Evolutionary conservation across 2,113 vertebrate genomes (phyloP), one percentile per base, ranked within the genome.

Genomic region (Perccottus glenii): DNA sequence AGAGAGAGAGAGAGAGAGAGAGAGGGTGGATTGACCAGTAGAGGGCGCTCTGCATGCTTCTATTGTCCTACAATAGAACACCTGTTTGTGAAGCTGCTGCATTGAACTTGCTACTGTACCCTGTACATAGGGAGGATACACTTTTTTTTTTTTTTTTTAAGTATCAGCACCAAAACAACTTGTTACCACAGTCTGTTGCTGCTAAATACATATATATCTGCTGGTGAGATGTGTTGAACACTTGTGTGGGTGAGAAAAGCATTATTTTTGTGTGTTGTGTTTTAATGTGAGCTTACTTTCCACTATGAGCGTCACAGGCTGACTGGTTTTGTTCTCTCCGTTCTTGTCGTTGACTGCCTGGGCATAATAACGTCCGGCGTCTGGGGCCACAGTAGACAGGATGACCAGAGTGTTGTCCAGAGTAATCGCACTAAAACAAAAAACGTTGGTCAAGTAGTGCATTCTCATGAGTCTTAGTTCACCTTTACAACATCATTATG

Each of bases 271-370:
- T n/a, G 61, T 14, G 48, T 60, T 65, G 48, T 77, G 15, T 67
- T 16, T 48, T 19, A 38, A 36, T 15, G 47, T 32, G 55, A 60
- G 83, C 97, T 95, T 91, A 99, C 96, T 96, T 78, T 96, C 95
- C 84, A 99, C 96, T 0, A 90, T 91, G 47, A 99, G 93, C 0
- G 90, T 92, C 90, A 99, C 91, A 53, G 96, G 95, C 87, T 97
- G 96, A 83, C 98, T 98, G 42, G 97, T 99, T 91, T 99, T 99
- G 94, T 99, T 99, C 81, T 99, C 98, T 0, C 98, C 98, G 0
- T 99, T 99, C 93, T 97, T 98, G 91, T 99, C 98, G 0, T 99
- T 99, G 60, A 99, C 98, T 0, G 96, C 98, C 86, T 99, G 98
- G 63, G 96, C 95, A 1, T 98, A 99, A 91, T 99, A 99, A 6